A percentile compares a stretch with the other conserved stretches of the same genome.
Conservation (phyloP, 2,888 invertebrate species). For the Norana najaformis region DNA sequence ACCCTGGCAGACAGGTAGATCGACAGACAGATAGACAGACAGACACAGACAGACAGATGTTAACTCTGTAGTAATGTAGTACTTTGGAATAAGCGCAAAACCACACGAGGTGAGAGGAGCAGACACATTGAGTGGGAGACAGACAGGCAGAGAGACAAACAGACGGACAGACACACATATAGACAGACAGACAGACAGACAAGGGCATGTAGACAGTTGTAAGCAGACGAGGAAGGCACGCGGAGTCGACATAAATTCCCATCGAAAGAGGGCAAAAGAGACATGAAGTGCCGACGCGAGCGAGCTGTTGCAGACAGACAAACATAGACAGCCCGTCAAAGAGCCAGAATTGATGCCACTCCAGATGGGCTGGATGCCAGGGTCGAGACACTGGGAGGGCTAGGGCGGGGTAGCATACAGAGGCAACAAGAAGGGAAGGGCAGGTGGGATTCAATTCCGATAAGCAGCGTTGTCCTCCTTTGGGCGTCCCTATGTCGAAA, state of each 20-base stretch:
- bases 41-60: not conserved
- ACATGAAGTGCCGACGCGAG: not conserved
- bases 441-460: no score
- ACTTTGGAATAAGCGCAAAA: no score
- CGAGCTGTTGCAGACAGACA: not conserved
- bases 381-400: not conserved
- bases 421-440: no score
- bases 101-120: no score
- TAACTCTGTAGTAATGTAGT: no score
- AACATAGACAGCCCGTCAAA: not conserved
- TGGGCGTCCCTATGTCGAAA: not conserved
- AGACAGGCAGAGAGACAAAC: not conserved
- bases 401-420: not conserved
- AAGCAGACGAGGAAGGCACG: not conserved
- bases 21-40: not conserved
- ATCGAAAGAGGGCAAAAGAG: not conserved
- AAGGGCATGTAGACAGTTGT: not conserved
- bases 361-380: not conserved
- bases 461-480: no score
- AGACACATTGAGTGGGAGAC: no score
- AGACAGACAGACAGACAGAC: not conserved
- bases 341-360: constrained; percentile 5
- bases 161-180: not conserved
- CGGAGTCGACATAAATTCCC: not conserved
- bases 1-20: not conserved